phyloP scores from a whole-genome alignment of 1,140 invertebrate species.

The Ostrea edulis region DNA sequence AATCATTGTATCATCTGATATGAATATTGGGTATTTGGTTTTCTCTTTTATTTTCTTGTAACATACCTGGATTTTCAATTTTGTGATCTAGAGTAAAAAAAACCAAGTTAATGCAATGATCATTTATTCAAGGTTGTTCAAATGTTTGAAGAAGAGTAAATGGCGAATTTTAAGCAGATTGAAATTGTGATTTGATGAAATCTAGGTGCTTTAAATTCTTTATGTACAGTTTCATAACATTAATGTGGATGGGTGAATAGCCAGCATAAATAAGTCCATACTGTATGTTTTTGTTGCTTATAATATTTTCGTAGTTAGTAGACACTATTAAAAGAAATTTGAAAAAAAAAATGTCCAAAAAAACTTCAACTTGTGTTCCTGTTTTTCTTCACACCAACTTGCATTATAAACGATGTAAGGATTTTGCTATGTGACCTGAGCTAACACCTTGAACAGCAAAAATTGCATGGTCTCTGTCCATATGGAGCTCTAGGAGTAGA shows the following conservation, averaged over 20 bases:
- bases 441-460: too few species aligned
- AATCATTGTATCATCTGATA: not conserved
- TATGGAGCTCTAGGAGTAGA: too few species aligned
- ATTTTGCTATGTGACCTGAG: too few species aligned
- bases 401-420: too few species aligned
- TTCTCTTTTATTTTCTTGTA: not conserved
- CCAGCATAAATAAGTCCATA: constrained; percentile 14
- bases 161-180: not conserved
- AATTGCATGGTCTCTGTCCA: too few species aligned
- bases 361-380: not conserved
- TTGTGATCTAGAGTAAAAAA: not conserved
- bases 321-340: constrained; percentile 18
- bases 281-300: constrained; percentile 28
- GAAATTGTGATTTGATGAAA: not conserved
- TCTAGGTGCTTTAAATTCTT: constrained; percentile 9
- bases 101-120: not conserved
- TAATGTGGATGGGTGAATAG: constrained; percentile 21
- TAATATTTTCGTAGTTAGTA: constrained; percentile 28
- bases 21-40: constrained; percentile 24
- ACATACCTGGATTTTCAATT: not conserved
- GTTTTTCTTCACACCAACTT: not conserved
- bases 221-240: constrained; percentile 23
- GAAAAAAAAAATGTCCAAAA: not conserved
- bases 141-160: not conserved
- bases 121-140: constrained; percentile 10